Evolutionary conservation across 2,113 vertebrate genomes (phyloP), one percentile per base, ranked within the genome.

Genomic region (Gambusia affinis): DNA sequence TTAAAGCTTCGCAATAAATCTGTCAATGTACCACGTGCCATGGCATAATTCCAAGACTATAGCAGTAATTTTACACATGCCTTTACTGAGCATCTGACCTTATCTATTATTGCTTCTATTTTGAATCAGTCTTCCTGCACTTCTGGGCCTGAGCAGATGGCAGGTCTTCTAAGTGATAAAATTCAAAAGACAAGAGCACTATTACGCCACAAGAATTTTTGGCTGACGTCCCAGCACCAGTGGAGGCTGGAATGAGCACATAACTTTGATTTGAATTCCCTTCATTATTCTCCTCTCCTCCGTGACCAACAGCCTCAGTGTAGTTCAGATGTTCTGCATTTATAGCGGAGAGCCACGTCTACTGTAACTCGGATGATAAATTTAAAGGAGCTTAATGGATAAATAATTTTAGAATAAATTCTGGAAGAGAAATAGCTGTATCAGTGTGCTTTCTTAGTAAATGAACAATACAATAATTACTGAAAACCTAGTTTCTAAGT

Each of bases 101-200:
- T 91, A 92, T 91, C 81, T 89, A 82, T 86, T 87, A 81, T 77
- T 79, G 85, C 85, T 79, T 87, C 89, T 89, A 87, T 89, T 91
- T 94, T 86, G 83, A 81, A 91, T 91, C 85, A 76, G 79, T 89
- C 83, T 87, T 76, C 78, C 72, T 86, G 81, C 73, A 88, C 88
- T 83, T 88, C 76, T 74, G 91, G 92, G 89, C 79, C 80, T 61
- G 80, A 73, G 88, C 93, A 93, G 91, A 93, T 92, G 92, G 92
- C 92, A 76, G 85, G 71, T 87, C 88, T 88, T 90, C 88, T 76
- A 90, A 91, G 87, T 86, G 84, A 90, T 91, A 91, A 79, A 87
- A 91, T 90, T 81, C 88, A 78, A 88, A 79, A 89, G 90, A 93
- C 89, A 88, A 88, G 85, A 90, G 82, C 80, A 74, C 80, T 67